Evolutionary conservation across 2,888 invertebrate genomes (phyloP).

Genomic region (Nymphalis polychloros): DNA sequence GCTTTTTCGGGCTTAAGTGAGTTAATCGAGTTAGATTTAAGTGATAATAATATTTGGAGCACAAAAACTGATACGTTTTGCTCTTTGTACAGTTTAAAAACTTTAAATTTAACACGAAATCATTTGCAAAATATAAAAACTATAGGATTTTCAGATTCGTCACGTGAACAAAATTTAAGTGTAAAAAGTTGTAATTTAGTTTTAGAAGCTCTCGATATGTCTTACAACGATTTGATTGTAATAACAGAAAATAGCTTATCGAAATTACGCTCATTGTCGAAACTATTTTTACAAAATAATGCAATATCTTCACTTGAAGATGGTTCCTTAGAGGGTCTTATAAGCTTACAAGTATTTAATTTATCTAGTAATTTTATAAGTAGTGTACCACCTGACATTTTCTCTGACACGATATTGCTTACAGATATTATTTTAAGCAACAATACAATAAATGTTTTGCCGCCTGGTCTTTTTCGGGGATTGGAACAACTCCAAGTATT

Average conservation of each 20-base stretch:
- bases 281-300: conserved; percentile 88
- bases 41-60: conserved; percentile 89
- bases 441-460: conserved; percentile 88
- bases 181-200: conserved; percentile 86
- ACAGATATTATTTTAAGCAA: conserved; percentile 87
- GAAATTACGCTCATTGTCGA: conserved; percentile 85
- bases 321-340: conserved; percentile 86
- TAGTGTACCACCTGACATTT: conserved; percentile 87
- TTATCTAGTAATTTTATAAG: conserved; percentile 89
- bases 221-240: conserved; percentile 87
- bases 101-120: conserved; percentile 88
- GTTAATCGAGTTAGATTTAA: conserved; percentile 85
- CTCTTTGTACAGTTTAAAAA: conserved; percentile 85
- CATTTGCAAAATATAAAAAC: conserved; percentile 89
- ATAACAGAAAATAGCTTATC: conserved; percentile 86
- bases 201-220: conserved; percentile 86
- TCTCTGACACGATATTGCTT: conserved; percentile 85
- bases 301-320: conserved; percentile 87
- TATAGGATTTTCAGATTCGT: conserved; percentile 87
- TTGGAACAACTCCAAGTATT: conserved; percentile 87
- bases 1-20: conserved; percentile 86
- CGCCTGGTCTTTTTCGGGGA: conserved; percentile 86
- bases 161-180: conserved; percentile 79
- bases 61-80: conserved; percentile 87
- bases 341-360: conserved; percentile 86